These are phyloP conservation scores for Merodon equestris DNA, from an alignment of 2,888 invertebrate genomes.

Conservation along the genomic window DNA sequence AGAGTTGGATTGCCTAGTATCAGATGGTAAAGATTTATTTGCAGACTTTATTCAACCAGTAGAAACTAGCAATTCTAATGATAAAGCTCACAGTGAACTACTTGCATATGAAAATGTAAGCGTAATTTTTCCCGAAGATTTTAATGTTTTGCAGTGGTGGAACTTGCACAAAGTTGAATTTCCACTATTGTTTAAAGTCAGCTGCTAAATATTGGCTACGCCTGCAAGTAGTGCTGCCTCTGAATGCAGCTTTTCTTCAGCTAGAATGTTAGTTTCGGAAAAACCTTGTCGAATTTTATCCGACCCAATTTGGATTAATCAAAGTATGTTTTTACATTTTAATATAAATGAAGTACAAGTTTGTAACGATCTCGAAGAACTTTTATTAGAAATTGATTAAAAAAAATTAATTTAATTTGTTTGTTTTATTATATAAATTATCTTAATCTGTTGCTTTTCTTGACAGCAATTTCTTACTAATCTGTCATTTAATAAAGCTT, in stretches of 20 bases:
- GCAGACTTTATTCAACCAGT: too few species aligned
- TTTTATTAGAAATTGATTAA: too few species aligned
- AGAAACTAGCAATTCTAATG: slow-evolving; percentile 20
- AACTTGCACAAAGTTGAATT: slow-evolving; percentile 26
- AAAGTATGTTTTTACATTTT: slow-evolving; percentile 35
- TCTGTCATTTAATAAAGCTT: slow-evolving; percentile 8
- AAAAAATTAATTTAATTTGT: slow-evolving; percentile 9
- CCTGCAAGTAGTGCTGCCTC: slow-evolving; percentile 26
- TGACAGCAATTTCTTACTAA: too few species aligned
- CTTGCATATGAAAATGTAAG: slow-evolving; percentile 28
- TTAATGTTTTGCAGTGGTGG: slow-evolving; percentile 13
- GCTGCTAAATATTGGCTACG: slow-evolving; percentile 38
- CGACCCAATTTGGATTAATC: slow-evolving; percentile 31
- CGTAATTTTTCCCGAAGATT: slow-evolving; percentile 13
- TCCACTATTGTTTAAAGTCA: slow-evolving; percentile 32
- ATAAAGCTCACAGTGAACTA: slow-evolving; percentile 31
- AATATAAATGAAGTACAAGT: slow-evolving; percentile 30
- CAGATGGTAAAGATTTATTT: slow-evolving; percentile 18
- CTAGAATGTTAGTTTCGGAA: slow-evolving; percentile 37
- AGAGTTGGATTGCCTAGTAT: slow-evolving; percentile 10
- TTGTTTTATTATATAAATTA: slow-evolving; percentile 2
- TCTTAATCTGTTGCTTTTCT: too few species aligned
- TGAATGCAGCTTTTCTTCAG: slow-evolving; percentile 32
- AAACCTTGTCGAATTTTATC: slow-evolving; percentile 30
- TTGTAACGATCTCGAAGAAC: slow-evolving; percentile 22